Evolutionary conservation across 2,113 vertebrate species (phyloP).

Genomic region (Phasianus colchicus): DNA sequence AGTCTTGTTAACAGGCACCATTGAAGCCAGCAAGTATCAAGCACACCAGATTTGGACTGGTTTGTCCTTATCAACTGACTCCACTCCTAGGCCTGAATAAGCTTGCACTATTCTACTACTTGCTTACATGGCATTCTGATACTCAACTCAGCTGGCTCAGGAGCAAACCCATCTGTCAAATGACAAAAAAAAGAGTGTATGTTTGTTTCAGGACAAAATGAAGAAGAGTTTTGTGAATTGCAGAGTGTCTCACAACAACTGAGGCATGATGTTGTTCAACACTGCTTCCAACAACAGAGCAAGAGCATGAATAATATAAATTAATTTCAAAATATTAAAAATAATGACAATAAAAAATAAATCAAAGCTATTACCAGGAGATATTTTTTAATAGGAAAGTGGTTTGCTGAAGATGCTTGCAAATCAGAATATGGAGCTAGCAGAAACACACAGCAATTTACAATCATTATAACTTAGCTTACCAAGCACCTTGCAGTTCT

Average conservation of each 20-base stretch:
- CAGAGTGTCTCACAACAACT: neutral
- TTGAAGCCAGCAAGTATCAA: neutral
- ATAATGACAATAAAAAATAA: neutral
- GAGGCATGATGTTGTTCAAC: neutral
- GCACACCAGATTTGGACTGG: neutral
- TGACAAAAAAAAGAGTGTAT: rapidly evolving
- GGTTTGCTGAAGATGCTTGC: neutral
- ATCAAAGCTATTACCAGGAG: neutral
- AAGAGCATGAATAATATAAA: neutral
- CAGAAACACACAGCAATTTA: neutral
- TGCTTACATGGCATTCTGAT: neutral
- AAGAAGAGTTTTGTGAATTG: neutral
- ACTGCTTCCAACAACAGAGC: neutral
- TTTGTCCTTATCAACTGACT: neutral
- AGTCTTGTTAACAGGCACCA: neutral
- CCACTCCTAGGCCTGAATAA: neutral
- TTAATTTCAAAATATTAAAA: neutral
- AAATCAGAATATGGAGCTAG: neutral
- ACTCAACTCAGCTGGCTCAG: neutral
- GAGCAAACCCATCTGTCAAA: neutral
- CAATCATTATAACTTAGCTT: neutral
- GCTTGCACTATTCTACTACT: neutral
- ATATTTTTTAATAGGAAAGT: neutral
- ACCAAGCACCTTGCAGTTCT: neutral
- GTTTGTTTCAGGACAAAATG: neutral